Base-by-base conservation (phyloP, 2,113 vertebrate species). In the Rattus rattus region DNA sequence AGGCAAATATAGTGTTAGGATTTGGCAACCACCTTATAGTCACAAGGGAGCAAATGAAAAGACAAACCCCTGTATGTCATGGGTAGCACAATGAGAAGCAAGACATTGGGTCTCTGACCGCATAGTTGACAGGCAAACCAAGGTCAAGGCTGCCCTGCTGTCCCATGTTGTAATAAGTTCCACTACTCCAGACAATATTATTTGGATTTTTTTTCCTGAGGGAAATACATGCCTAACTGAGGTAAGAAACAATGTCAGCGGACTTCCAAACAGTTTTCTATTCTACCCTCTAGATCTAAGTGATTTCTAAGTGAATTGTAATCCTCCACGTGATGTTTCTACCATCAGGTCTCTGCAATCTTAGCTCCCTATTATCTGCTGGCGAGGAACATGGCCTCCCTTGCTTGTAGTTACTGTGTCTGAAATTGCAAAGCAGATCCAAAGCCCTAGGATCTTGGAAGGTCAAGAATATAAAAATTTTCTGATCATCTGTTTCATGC, bases 321-420 rank as follows among this genome's bases (percentile, higher is more conserved):
- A 90, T 73, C 49, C 36, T 90, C 7, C 72, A 84, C 52, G 7
- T 79, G 83, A 95, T 84, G 84, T 84, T 67, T 91, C 1, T 49
- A 85, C 5, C 2, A 65, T 85, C 36, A 92, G 28, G 12, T 20
- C 73, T 47, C 47, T 75, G 22, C 16, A 94, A 30, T 5, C 76
- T 93, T 89, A 88, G 56, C 70, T 84, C 52, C 54, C 52, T 96
- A 93, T 33, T 72, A 95, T 69, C 89, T 47, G 54, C 88, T 67
- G 75, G 61, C 65, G 76, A 91, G n/a, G 36, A 70, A 24, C 52
- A 72, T 47, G 10, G 49, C 8, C 14, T 39, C 54, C 39, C 19
- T 81, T 90, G 43, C 65, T 65, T 73, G n/a, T 65, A 65, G 7
- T 77, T 83, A 24, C 2, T 16, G 0, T 72, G 14, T 73, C 39